These are phyloP conservation scores for Egretta garzetta DNA, from an alignment of 2,113 vertebrate species.

Conservation along the genomic window DNA sequence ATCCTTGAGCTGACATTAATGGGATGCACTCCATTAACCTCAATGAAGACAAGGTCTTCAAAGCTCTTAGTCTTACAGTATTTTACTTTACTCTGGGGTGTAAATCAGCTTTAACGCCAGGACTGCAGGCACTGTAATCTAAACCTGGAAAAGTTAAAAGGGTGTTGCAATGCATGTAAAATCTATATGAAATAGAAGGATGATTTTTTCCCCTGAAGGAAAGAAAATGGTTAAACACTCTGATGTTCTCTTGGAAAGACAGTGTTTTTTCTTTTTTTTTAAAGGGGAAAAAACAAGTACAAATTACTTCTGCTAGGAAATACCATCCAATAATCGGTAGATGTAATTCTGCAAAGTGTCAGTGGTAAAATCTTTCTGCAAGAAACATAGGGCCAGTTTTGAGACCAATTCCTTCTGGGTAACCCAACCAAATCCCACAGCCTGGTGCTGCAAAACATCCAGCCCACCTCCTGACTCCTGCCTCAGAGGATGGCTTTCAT, in stretches of 20 bases:
- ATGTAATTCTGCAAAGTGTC: conserved; percentile 51
- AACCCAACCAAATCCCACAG: conserved; percentile 36
- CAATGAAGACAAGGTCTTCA: neutral
- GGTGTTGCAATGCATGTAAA: neutral
- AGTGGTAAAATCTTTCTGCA: neutral
- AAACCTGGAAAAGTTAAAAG: conserved; percentile 21
- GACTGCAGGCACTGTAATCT: conserved; percentile 27
- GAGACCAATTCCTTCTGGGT: neutral
- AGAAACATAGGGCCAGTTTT: neutral
- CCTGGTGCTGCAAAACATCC: neutral
- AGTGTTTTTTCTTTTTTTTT: neutral
- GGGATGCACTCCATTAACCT: conserved; percentile 9
- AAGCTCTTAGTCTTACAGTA: neutral
- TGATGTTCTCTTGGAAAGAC: neutral
- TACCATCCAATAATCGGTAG: conserved; percentile 24
- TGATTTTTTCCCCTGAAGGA: conserved; percentile 2
- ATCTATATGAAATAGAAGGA: conserved; percentile 22
- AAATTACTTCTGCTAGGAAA: conserved; percentile 51
- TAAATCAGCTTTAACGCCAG: conserved; percentile 47
- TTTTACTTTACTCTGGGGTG: neutral
- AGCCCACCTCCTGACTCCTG: neutral
- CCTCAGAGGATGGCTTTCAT: neutral
- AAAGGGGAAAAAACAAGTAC: neutral
- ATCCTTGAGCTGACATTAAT: conserved; percentile 14
- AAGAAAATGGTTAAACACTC: conserved; percentile 19